Evolutionary conservation across 2,113 vertebrate species (phyloP).

Genomic region (Festucalex cinctus): DNA sequence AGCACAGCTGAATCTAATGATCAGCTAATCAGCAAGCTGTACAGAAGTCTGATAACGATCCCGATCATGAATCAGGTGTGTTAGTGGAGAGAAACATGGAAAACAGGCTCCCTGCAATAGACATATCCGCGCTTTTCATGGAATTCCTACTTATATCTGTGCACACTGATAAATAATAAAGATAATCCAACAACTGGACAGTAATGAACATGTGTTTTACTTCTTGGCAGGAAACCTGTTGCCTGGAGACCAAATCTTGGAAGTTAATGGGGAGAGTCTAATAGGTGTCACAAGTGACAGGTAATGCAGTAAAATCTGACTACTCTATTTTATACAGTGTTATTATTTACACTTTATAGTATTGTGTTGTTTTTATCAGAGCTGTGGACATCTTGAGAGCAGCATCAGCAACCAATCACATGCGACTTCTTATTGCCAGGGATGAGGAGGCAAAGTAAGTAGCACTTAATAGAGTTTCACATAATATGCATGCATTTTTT

Average conservation of each 20-base stretch:
- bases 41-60: no score
- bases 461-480: not conserved
- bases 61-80: no score
- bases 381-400: conserved; percentile 85
- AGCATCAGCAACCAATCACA: conserved; percentile 83
- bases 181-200: not conserved
- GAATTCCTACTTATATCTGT: not conserved
- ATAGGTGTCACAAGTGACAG: conserved; percentile 85
- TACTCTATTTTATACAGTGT: not conserved
- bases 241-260: conserved; percentile 89
- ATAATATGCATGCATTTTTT: no score
- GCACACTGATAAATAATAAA: not conserved
- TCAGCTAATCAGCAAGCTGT: no score
- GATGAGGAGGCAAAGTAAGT: conserved; percentile 86
- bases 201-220: conserved; percentile 3
- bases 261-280: conserved; percentile 86
- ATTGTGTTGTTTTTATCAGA: conserved; percentile 54
- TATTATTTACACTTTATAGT: not conserved
- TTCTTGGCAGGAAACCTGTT: conserved; percentile 79
- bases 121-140: not conserved
- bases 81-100: no score
- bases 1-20: no score
- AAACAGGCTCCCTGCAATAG: no score
- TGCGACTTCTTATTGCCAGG: conserved; percentile 85
- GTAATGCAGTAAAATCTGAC: conserved; percentile 50